phyloP scores from a whole-genome alignment of 1,140 invertebrate genomes.

The Sitodiplosis mosellana region DNA sequence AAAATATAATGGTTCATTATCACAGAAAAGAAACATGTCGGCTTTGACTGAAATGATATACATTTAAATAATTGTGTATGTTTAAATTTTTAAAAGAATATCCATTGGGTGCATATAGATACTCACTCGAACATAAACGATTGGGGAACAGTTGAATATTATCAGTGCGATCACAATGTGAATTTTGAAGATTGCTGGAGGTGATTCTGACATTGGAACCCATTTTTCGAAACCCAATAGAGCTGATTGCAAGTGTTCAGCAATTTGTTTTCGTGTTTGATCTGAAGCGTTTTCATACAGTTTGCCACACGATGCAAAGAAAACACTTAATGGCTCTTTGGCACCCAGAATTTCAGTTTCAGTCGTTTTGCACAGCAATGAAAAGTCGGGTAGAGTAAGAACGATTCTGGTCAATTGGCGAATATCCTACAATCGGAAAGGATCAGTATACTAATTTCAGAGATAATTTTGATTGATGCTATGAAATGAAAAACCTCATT shows the following conservation, averaged over 20 bases:
- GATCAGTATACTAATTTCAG: not conserved
- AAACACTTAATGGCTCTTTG: constrained; percentile 18
- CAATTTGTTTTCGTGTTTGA: constrained; percentile 8
- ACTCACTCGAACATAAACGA: constrained; percentile 13
- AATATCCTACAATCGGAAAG: constrained; percentile 6
- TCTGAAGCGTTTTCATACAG: constrained; percentile 1
- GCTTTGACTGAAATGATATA: constrained; percentile 12
- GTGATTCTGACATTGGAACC: constrained; percentile 2
- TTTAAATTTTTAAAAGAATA: not conserved
- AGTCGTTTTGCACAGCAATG: constrained; percentile 3
- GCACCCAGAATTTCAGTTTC: constrained; percentile 9
- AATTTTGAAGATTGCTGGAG: constrained; percentile 6
- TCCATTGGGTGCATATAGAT: not conserved
- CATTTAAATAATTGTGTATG: no score
- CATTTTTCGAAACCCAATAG: constrained; percentile 19
- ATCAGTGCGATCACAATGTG: constrained; percentile 22
- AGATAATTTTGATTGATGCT: not conserved
- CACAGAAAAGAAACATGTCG: constrained; percentile 20
- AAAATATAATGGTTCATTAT: constrained; percentile 19
- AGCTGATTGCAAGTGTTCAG: constrained; percentile 16
- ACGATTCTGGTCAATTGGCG: constrained; percentile 9
- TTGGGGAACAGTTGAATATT: constrained; percentile 18
- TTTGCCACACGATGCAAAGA: constrained; percentile 17
- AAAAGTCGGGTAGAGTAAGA: constrained; percentile 12
- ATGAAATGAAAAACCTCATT: not conserved